Conservation (phyloP, 2,888 invertebrate genomes). For the Matsumyia berberina region DNA sequence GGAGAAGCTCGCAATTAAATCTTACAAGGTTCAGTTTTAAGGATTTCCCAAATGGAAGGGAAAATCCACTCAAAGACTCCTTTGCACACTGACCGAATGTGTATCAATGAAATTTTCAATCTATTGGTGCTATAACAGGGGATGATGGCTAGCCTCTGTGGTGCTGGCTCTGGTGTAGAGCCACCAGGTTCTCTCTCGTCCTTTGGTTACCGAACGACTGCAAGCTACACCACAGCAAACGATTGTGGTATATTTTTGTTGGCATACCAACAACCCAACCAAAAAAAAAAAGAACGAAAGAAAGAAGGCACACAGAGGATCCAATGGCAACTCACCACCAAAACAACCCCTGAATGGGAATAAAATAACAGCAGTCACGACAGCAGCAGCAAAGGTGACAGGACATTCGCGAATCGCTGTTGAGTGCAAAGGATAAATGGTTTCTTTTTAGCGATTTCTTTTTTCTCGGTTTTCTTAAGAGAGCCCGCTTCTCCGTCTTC, state of each 20-base stretch:
- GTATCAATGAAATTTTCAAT: slow-evolving; percentile 33
- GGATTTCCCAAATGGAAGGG: not conserved
- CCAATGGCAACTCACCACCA: slow-evolving; percentile 75
- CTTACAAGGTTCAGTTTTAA: slow-evolving; percentile 8
- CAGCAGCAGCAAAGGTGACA: slow-evolving; percentile 35
- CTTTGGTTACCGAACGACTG: slow-evolving; percentile 67
- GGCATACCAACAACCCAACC: slow-evolving; percentile 71
- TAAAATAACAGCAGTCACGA: not conserved
- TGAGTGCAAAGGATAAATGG: slow-evolving; percentile 62
- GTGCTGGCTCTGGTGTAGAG: slow-evolving; percentile 29
- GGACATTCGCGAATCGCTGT: slow-evolving; percentile 53
- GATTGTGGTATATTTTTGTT: slow-evolving; percentile 75
- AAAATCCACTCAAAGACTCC: not conserved
- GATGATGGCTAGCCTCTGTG: slow-evolving; percentile 42
- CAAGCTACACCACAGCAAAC: slow-evolving; percentile 68
- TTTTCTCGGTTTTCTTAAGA: slow-evolving; percentile 60
- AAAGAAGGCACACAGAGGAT: slow-evolving; percentile 52
- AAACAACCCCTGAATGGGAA: slow-evolving; percentile 61
- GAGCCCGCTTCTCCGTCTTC: slow-evolving; percentile 13
- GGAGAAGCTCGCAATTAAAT: slow-evolving; percentile 3
- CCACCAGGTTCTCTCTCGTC: slow-evolving; percentile 47
- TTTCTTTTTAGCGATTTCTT: slow-evolving; percentile 26
- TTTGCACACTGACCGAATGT: not conserved
- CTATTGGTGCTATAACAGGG: not conserved
- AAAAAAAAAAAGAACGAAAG: no score